These are phyloP conservation scores for Synergus gifuensis DNA, from an alignment of 2,888 invertebrate genomes.

Conservation along the genomic window DNA sequence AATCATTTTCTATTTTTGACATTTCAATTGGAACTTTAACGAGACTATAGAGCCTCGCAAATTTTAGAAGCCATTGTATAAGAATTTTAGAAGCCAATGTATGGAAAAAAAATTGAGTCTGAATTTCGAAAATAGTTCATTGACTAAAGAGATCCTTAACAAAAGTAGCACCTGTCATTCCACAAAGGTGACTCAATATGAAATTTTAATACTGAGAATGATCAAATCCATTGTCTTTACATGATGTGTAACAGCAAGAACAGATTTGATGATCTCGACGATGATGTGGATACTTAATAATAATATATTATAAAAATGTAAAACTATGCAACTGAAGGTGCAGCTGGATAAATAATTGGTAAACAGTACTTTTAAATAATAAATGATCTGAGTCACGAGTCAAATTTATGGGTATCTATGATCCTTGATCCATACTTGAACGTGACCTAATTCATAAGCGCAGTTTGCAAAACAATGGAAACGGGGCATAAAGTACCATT, in stretches of 20 bases:
- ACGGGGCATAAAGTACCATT: neutral
- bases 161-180: too few relatives aligned
- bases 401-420: conserved; percentile 16
- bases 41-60: too few relatives aligned
- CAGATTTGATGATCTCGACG: neutral
- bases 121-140: too few relatives aligned
- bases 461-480: conserved; percentile 22
- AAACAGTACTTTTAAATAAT: conserved; percentile 3
- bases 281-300: neutral
- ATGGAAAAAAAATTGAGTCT: too few relatives aligned
- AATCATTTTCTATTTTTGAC: too few relatives aligned
- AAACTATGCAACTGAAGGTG: neutral
- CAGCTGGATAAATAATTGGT: conserved; percentile 1
- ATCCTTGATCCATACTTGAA: conserved; percentile 21
- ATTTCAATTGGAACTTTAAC: too few relatives aligned
- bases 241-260: conserved; percentile 2
- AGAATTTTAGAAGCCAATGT: too few relatives aligned
- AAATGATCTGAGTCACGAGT: conserved; percentile 2
- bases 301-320: neutral
- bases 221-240: neutral
- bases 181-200: too few relatives aligned
- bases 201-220: neutral
- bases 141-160: too few relatives aligned
- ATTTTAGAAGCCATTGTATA: too few relatives aligned
- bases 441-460: conserved; percentile 2